A percentile compares a stretch with the other conserved stretches of the same genome.
phyloP scores from a whole-genome alignment of 2,797 vertebrate genomes.

The Chiroxiphia lanceolata region DNA sequence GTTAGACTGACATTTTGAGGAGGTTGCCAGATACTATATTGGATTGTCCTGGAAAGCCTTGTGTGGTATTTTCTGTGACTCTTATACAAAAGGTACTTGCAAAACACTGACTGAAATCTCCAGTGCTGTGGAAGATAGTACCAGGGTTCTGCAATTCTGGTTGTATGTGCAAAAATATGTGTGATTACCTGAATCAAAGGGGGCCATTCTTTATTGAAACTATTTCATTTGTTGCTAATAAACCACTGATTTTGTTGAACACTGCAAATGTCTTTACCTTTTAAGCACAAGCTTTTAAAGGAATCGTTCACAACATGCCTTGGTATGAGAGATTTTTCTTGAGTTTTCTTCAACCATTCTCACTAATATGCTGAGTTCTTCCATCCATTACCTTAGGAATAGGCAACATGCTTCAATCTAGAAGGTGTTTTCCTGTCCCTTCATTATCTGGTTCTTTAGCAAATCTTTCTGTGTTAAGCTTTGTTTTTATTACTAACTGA shows the following conservation, averaged over 20 bases:
- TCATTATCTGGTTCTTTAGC: slow-evolving; percentile 55
- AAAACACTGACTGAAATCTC: neutral
- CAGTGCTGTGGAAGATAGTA: neutral
- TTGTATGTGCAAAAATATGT: neutral
- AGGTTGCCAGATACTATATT: neutral
- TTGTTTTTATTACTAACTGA: slow-evolving; percentile 50
- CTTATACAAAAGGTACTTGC: neutral
- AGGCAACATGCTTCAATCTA: slow-evolving; percentile 42
- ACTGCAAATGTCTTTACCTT: neutral
- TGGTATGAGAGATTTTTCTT: slow-evolving; percentile 35
- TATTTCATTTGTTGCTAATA: neutral
- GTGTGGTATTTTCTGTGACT: neutral
- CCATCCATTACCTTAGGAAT: slow-evolving; percentile 30
- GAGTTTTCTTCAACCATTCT: slow-evolving; percentile 21
- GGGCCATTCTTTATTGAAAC: neutral
- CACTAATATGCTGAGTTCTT: slow-evolving; percentile 35
- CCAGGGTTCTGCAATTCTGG: neutral
- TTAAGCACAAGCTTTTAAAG: neutral
- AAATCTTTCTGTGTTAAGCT: slow-evolving; percentile 33
- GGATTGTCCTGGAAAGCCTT: neutral
- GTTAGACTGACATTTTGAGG: neutral
- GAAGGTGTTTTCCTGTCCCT: slow-evolving; percentile 58
- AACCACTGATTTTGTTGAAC: neutral
- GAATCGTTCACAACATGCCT: neutral
- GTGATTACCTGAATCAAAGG: neutral